These are phyloP conservation scores for Ptilorrhoa leucosticta DNA, from an alignment of 2,113 vertebrate genomes.

Conservation along the genomic window DNA sequence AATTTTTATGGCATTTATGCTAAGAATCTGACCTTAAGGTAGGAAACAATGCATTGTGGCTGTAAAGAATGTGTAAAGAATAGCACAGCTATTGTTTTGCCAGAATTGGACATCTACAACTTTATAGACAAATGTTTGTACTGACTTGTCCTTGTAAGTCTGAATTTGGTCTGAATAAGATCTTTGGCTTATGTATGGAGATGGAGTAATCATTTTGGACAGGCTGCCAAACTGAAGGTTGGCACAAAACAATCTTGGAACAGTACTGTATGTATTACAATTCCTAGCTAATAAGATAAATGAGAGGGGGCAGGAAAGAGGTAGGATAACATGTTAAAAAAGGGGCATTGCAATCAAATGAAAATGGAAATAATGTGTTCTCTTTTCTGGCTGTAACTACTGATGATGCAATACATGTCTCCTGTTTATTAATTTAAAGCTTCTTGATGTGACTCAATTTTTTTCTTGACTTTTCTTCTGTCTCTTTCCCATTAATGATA, in stretches of 20 bases:
- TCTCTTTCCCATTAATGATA: background rate
- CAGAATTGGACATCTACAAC: background rate
- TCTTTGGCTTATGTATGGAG: background rate
- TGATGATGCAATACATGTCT: background rate
- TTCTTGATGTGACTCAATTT: background rate
- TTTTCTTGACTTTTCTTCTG: background rate
- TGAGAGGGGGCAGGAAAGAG: background rate
- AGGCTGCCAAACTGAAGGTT: slow-evolving; percentile 24
- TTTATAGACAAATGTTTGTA: background rate
- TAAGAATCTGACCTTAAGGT: background rate
- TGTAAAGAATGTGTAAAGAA: background rate
- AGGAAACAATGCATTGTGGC: background rate
- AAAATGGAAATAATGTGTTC: background rate
- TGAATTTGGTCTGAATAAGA: background rate
- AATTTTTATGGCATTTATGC: background rate
- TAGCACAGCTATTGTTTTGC: slow-evolving; percentile 9
- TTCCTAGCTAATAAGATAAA: background rate
- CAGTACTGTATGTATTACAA: background rate
- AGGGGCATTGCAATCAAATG: background rate
- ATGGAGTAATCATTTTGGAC: background rate
- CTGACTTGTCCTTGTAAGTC: slow-evolving; percentile 19
- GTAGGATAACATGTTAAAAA: background rate
- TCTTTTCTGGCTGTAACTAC: background rate
- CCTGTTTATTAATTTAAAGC: background rate
- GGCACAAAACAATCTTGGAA: background rate